Evolutionary conservation across 2,888 invertebrate species (phyloP).

Genomic region (Drosophila rubida): DNA sequence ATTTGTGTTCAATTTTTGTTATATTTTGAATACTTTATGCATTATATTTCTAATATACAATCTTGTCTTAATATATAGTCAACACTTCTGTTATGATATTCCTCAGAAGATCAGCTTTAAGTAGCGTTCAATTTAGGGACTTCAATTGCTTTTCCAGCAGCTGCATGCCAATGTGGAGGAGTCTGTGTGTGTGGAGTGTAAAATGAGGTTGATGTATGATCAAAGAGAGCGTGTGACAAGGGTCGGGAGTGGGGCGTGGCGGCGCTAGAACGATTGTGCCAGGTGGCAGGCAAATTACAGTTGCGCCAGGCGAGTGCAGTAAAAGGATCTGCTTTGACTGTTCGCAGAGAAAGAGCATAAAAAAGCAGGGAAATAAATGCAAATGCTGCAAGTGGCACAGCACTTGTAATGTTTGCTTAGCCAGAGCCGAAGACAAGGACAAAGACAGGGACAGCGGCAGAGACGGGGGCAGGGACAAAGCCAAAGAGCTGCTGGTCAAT

Average conservation of each 20-base stretch:
- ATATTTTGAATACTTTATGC: no score
- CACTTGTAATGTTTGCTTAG: slow-evolving; percentile 6
- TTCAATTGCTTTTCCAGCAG: neutral
- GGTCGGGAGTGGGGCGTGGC: neutral
- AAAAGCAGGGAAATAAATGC: slow-evolving; percentile 17
- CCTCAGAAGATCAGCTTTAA: neutral
- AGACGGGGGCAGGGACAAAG: slow-evolving; percentile 1
- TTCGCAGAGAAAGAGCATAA: slow-evolving; percentile 13
- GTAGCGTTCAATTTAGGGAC: neutral
- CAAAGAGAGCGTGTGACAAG: slow-evolving; percentile 8
- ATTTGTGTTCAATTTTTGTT: neutral
- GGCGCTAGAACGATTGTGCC: neutral
- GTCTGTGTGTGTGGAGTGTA: slow-evolving; percentile 26
- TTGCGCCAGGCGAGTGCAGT: neutral
- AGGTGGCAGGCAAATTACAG: slow-evolving; percentile 30
- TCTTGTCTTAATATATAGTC: no score
- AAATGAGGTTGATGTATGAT: slow-evolving; percentile 51
- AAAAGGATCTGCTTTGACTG: neutral
- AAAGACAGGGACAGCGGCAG: slow-evolving; percentile 1
- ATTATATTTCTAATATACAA: no score
- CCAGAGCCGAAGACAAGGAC: neutral
- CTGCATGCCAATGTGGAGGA: slow-evolving; percentile 6
- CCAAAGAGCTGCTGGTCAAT: slow-evolving; percentile 26
- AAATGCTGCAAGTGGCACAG: slow-evolving; percentile 6
- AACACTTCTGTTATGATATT: no score